Percentiles rank a stretch among this genome's conserved stretches.
Conservation (phyloP, 2,113 vertebrate species). For the Bubo scandiacus region DNA sequence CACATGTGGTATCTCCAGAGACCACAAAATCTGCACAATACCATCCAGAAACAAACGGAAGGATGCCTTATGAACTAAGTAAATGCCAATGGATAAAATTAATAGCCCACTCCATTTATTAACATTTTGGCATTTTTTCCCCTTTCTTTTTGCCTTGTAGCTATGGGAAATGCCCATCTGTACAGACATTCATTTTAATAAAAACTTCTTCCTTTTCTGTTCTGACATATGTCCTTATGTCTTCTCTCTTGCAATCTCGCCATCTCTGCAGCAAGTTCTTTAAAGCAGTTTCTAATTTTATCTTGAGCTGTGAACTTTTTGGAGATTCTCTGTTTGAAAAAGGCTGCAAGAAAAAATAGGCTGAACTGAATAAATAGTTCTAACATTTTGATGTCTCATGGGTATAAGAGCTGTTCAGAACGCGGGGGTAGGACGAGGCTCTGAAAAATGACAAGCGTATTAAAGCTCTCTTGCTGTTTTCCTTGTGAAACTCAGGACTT, state of each 20-base stretch:
- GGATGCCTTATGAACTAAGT: background rate
- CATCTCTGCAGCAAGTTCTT: background rate
- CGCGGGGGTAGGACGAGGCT: fast-evolving
- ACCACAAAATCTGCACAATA: background rate
- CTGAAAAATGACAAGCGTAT: fast-evolving
- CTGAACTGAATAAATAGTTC: slow-evolving; percentile 48
- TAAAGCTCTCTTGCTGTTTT: background rate
- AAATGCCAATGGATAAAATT: background rate
- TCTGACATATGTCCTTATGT: background rate
- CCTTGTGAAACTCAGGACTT: background rate
- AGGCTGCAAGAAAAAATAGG: slow-evolving; percentile 34
- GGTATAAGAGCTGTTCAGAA: background rate
- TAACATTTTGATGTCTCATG: slow-evolving; percentile 35
- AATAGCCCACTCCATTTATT: background rate
- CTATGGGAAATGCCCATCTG: background rate
- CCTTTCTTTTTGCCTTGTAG: background rate
- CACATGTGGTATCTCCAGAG: background rate
- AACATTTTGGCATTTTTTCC: background rate
- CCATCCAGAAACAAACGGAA: background rate
- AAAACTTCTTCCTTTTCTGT: background rate
- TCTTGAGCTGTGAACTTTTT: slow-evolving; percentile 47
- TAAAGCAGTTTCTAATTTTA: slow-evolving; percentile 60
- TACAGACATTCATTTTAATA: background rate
- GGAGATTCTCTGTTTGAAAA: slow-evolving; percentile 35
- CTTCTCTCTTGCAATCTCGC: background rate